phyloP scores from a whole-genome alignment of 1,140 invertebrate species.

The Pristionchus pacificus region DNA sequence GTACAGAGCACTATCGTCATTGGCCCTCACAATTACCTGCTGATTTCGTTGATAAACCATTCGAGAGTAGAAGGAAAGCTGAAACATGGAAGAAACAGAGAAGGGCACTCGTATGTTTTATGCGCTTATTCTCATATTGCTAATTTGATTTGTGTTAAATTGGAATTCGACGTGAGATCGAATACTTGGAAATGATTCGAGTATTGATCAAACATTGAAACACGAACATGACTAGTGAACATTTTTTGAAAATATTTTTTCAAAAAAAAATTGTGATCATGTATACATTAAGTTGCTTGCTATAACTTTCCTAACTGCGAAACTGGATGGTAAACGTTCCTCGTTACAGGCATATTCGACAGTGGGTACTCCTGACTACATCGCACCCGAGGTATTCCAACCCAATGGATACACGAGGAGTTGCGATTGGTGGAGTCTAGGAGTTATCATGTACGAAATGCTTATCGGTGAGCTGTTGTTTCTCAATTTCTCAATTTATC shows the following conservation, averaged over 20 bases:
- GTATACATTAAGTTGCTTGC: no score
- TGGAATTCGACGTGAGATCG: no score
- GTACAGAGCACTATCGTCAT: conserved; percentile 98
- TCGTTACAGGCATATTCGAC: conserved; percentile 71
- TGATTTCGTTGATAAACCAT: conserved; percentile 67
- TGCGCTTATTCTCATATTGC: conserved; percentile 14
- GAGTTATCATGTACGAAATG: conserved; percentile 99
- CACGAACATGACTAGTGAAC: neutral
- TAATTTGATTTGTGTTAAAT: no score
- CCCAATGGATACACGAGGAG: conserved; percentile 93
- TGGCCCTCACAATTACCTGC: conserved; percentile 70
- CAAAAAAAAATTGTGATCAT: neutral
- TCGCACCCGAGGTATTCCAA: conserved; percentile 92
- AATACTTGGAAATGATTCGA: no score
- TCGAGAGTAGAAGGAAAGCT: conserved; percentile 91
- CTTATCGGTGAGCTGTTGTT: conserved; percentile 73
- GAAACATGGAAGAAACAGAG: conserved; percentile 96
- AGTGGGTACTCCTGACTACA: conserved; percentile 98
- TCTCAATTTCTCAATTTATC: no score
- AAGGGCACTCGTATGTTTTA: conserved; percentile 74
- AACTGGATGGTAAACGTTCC: no score
- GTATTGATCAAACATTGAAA: no score
- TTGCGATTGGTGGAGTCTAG: conserved; percentile 99
- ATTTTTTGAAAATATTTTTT: conserved; percentile 8
- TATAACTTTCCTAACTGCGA: no score